Conservation (phyloP, 2,888 invertebrate species). For the Ochropleura leucogaster region DNA sequence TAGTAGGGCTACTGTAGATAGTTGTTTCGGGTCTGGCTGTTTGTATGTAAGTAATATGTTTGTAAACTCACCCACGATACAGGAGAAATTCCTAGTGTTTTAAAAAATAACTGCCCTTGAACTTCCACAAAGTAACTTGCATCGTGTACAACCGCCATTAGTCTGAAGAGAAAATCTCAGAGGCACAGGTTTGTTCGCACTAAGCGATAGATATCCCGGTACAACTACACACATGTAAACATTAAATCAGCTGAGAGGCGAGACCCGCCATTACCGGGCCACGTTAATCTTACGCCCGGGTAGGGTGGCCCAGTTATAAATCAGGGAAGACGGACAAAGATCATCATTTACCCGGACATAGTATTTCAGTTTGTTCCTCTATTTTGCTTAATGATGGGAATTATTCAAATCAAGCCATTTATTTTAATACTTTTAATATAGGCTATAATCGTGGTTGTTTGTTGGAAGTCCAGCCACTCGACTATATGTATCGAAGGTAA, state of each 20-base stretch:
- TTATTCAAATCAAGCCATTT: not conserved
- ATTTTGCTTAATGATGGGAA: not conserved
- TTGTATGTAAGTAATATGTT: too few relatives aligned
- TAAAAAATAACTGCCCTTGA: too few relatives aligned
- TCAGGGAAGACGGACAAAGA: not conserved
- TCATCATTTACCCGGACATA: not conserved
- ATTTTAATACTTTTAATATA: too few relatives aligned
- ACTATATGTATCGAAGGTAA: not conserved
- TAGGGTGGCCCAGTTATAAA: slow-evolving; percentile 19
- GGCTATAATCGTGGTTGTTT: too few relatives aligned
- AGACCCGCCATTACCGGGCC: slow-evolving; percentile 62
- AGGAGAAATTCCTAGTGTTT: too few relatives aligned
- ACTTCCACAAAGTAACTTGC: not conserved
- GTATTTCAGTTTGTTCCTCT: not conserved
- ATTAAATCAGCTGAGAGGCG: slow-evolving; percentile 62
- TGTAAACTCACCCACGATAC: too few relatives aligned
- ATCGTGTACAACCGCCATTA: slow-evolving; percentile 14
- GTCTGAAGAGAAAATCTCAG: slow-evolving; percentile 39
- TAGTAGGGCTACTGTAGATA: too few relatives aligned
- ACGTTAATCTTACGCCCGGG: slow-evolving; percentile 59
- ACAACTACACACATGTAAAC: slow-evolving; percentile 54
- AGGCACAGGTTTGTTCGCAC: slow-evolving; percentile 36
- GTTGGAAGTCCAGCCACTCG: too few relatives aligned
- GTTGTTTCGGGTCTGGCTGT: too few relatives aligned
- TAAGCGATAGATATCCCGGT: slow-evolving; percentile 46